phyloP scores from a whole-genome alignment of 2,113 vertebrate species.

The Numida meleagris region DNA sequence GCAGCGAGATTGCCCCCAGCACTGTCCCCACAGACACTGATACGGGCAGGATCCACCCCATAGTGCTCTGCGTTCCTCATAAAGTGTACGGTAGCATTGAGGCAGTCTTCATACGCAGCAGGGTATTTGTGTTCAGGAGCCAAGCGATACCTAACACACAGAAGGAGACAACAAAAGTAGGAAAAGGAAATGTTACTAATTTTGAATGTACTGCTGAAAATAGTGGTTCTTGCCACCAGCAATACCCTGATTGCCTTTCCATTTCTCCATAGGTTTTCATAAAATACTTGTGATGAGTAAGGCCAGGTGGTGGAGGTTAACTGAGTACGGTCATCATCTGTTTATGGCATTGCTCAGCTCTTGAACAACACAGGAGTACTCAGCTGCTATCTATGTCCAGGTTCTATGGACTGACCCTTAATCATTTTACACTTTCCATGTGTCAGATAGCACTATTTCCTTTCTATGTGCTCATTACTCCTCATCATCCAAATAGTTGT shows the following conservation, averaged over 20 bases:
- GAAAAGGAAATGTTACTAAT: rapidly evolving
- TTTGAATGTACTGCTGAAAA: background rate
- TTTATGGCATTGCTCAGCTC: background rate
- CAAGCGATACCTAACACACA: slow-evolving; percentile 80
- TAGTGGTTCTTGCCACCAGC: background rate
- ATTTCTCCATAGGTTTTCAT: background rate
- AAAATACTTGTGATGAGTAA: background rate
- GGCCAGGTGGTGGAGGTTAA: background rate
- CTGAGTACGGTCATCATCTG: background rate
- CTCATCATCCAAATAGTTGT: rapidly evolving
- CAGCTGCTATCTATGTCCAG: background rate
- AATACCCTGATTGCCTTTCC: background rate
- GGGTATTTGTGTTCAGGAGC: slow-evolving; percentile 83
- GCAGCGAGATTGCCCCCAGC: slow-evolving; percentile 81
- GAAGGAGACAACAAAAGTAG: rapidly evolving
- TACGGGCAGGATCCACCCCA: slow-evolving; percentile 74
- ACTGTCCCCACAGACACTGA: slow-evolving; percentile 84
- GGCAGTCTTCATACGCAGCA: slow-evolving; percentile 75
- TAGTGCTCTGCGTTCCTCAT: slow-evolving; percentile 77
- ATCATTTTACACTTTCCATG: background rate
- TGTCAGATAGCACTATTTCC: background rate
- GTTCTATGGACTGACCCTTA: background rate
- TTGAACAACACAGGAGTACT: background rate
- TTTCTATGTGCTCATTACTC: background rate
- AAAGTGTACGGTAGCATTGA: slow-evolving; percentile 81